Evolutionary conservation across 1,140 invertebrate genomes (phyloP).

Genomic region (Calliphora vicina): DNA sequence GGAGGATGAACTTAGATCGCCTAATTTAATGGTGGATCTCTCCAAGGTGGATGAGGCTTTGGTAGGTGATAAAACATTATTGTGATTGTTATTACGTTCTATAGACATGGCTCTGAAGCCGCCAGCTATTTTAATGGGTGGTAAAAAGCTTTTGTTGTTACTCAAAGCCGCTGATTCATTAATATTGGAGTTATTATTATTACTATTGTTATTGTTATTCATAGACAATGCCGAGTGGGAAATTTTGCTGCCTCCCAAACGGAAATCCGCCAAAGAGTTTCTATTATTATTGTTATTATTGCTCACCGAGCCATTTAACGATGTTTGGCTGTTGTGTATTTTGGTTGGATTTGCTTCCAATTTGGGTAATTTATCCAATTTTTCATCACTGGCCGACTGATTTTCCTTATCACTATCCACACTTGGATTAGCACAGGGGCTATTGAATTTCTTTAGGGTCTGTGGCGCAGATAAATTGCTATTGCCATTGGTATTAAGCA

Average conservation of each 20-base stretch:
- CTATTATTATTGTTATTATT: slow-evolving; percentile 49
- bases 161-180: slow-evolving; percentile 32
- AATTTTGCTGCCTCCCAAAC: slow-evolving; percentile 40
- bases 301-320: neutral
- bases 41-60: slow-evolving; percentile 20
- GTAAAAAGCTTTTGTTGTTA: slow-evolving; percentile 43
- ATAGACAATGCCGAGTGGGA: neutral
- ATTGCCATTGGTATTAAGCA: neutral
- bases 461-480: neutral
- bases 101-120: slow-evolving; percentile 36
- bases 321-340: neutral
- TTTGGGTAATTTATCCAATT: slow-evolving; percentile 53
- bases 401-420: slow-evolving; percentile 76
- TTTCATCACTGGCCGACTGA: slow-evolving; percentile 61
- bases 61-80: slow-evolving; percentile 23
- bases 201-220: slow-evolving; percentile 40
- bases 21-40: slow-evolving; percentile 25
- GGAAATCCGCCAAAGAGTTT: slow-evolving; percentile 57
- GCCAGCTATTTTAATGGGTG: slow-evolving; percentile 50
- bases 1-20: neutral
- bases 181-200: slow-evolving; percentile 43
- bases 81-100: slow-evolving; percentile 42
- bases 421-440: slow-evolving; percentile 49
- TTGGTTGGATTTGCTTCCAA: slow-evolving; percentile 42
- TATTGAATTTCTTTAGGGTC: slow-evolving; percentile 32